phyloP scores from a whole-genome alignment of 1,140 invertebrate species.

The Drosophila suzukii region DNA sequence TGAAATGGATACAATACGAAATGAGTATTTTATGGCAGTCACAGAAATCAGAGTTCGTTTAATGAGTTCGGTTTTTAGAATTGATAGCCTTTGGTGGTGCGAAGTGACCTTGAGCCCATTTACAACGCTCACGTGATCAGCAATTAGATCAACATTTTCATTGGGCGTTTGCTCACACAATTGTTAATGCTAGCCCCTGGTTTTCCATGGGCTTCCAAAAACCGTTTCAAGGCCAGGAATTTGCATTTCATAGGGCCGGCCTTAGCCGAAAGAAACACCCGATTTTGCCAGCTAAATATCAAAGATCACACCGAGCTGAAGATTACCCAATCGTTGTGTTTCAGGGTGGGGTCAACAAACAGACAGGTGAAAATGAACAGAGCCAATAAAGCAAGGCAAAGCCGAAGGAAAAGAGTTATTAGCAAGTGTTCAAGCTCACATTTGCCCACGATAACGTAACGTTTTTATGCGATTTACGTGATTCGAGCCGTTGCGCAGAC shows the following conservation, averaged over 20 bases:
- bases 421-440: slow-evolving; percentile 31
- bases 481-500: slow-evolving; percentile 44
- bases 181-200: slow-evolving; percentile 20
- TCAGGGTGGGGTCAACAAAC: slow-evolving; percentile 58
- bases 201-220: slow-evolving; percentile 26
- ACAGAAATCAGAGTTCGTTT: slow-evolving; percentile 11
- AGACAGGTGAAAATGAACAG: slow-evolving; percentile 60
- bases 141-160: slow-evolving; percentile 61
- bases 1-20: slow-evolving; percentile 33
- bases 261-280: neutral
- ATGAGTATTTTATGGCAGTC: slow-evolving; percentile 28
- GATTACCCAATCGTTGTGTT: slow-evolving; percentile 54
- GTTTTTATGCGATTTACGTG: slow-evolving; percentile 77
- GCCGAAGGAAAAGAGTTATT: slow-evolving; percentile 33
- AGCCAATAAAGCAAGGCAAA: slow-evolving; percentile 60
- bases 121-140: slow-evolving; percentile 50
- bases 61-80: slow-evolving; percentile 34
- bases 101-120: slow-evolving; percentile 52
- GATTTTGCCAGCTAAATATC: slow-evolving; percentile 29
- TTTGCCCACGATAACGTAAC: slow-evolving; percentile 64
- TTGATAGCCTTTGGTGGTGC: slow-evolving; percentile 20
- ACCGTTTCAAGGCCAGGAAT: slow-evolving; percentile 24
- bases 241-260: slow-evolving; percentile 33
- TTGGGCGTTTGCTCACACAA: slow-evolving; percentile 36
- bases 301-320: slow-evolving; percentile 35